Evolutionary conservation across 2,888 invertebrate genomes (phyloP).

Genomic region (Lasioglossum villosulum): DNA sequence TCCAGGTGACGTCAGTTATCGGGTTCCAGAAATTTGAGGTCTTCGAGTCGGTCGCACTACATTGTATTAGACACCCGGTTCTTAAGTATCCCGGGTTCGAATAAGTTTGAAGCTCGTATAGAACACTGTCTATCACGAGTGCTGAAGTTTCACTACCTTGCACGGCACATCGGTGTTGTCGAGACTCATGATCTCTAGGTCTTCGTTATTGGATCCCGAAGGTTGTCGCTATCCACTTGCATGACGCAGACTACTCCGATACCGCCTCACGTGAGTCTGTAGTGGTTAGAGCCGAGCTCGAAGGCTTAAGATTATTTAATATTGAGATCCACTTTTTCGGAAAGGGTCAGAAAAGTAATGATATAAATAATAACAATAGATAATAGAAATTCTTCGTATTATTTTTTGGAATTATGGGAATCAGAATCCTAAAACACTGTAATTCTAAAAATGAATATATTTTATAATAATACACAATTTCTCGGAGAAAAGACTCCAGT

Average conservation of each 20-base stretch:
- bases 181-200: neutral
- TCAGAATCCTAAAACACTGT: neutral
- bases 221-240: slow-evolving; percentile 5
- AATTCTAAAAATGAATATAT: neutral
- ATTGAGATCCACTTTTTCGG: neutral
- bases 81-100: neutral
- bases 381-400: neutral
- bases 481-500: neutral
- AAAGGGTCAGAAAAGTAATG: neutral
- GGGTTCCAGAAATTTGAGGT: neutral
- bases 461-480: neutral
- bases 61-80: neutral
- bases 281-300: neutral
- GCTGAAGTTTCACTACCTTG: neutral
- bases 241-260: neutral
- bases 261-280: neutral
- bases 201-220: neutral
- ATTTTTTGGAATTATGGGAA: neutral
- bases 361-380: neutral
- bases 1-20: neutral
- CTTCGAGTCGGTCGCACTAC: neutral
- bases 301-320: slow-evolving; percentile 6
- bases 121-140: neutral
- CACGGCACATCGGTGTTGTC: neutral
- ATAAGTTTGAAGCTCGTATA: neutral